phyloP scores from a whole-genome alignment of 2,888 invertebrate genomes.

The Apodemia hepburni region DNA sequence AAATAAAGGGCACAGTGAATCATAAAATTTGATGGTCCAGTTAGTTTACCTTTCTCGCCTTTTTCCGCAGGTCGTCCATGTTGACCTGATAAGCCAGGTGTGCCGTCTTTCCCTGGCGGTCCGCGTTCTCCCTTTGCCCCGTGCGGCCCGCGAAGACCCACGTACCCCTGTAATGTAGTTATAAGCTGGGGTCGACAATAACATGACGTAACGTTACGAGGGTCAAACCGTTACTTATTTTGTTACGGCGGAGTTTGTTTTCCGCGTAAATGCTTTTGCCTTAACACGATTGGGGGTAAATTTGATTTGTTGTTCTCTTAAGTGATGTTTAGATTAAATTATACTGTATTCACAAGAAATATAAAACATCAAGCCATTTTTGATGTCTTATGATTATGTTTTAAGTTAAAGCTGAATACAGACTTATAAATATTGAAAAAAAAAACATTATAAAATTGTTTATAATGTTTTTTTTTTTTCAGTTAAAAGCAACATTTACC shows the following conservation, averaged over 20 bases:
- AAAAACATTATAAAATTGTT: no score
- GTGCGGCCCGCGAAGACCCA: conserved; percentile 77
- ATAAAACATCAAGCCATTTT: not conserved
- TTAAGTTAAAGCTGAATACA: no score
- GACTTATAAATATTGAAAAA: no score
- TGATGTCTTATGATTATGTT: not conserved
- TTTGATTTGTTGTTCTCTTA: conserved; percentile 6
- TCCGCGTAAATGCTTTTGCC: conserved; percentile 49
- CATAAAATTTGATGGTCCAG: conserved; percentile 78
- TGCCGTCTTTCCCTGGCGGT: conserved; percentile 84
- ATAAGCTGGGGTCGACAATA: conserved; percentile 56
- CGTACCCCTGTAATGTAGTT: conserved; percentile 66
- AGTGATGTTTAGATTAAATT: not conserved
- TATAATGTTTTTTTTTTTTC: no score
- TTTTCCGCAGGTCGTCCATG: conserved; percentile 84
- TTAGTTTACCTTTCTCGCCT: conserved; percentile 85
- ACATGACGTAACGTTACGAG: conserved; percentile 62
- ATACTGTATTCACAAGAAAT: not conserved
- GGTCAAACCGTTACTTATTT: conserved; percentile 68
- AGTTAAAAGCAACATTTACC: no score
- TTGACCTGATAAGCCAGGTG: conserved; percentile 80
- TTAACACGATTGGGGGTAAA: conserved; percentile 42
- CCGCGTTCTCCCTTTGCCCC: conserved; percentile 85
- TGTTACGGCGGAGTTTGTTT: conserved; percentile 63
- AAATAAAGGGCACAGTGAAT: conserved; percentile 72